phyloP scores from a whole-genome alignment of 2,113 vertebrate species.

The Rhipidura dahli region DNA sequence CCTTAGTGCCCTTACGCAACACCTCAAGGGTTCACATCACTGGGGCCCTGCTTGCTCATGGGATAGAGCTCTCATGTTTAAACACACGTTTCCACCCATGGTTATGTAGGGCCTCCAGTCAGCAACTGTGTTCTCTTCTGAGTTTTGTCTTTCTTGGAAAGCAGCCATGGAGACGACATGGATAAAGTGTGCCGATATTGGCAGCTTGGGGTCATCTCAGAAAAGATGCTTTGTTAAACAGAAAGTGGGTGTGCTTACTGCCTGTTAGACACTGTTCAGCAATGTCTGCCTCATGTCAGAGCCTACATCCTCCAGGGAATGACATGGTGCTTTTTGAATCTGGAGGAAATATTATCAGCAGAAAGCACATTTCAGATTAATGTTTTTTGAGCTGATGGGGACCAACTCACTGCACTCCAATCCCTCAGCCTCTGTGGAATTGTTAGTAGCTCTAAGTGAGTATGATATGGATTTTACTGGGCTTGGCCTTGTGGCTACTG shows the following conservation, averaged over 20 bases:
- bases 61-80: background rate
- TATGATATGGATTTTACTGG: background rate
- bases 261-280: background rate
- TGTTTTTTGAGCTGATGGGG: background rate
- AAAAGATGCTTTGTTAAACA: background rate
- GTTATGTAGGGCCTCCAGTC: background rate
- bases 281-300: background rate
- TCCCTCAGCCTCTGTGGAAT: background rate
- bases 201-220: background rate
- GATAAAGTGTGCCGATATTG: background rate
- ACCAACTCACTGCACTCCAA: background rate
- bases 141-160: background rate
- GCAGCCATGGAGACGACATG: accelerated
- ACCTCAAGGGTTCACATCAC: background rate
- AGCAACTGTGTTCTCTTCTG: background rate
- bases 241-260: background rate
- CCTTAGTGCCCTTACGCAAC: background rate
- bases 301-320: background rate
- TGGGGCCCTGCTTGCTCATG: background rate
- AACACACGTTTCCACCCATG: accelerated
- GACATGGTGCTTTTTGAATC: background rate
- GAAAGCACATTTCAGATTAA: background rate
- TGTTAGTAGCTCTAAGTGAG: background rate
- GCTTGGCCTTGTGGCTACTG: background rate
- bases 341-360: background rate